Percentiles rank a stretch among this genome's conserved stretches.
These are phyloP conservation scores for Trachelipus rathkii DNA, from an alignment of 1,140 invertebrate genomes.

Conservation along the genomic window DNA sequence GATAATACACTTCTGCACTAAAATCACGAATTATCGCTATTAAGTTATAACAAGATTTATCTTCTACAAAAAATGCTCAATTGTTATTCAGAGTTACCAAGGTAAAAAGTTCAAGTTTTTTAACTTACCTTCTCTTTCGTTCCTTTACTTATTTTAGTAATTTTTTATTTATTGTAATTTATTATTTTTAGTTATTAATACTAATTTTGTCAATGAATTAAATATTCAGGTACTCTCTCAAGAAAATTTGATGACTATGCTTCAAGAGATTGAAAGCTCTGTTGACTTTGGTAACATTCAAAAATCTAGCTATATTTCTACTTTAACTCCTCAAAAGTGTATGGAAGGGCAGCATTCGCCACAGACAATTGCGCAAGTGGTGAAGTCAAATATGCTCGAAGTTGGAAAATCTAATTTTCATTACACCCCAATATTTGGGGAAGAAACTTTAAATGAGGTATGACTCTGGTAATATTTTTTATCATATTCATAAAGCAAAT, in stretches of 20 bases:
- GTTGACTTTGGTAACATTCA: slow-evolving; percentile 49
- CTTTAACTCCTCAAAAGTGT: background rate
- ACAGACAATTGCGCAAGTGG: slow-evolving; percentile 56
- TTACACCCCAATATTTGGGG: slow-evolving; percentile 59
- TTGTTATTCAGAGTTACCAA: slow-evolving; percentile 86
- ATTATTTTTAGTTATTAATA: background rate
- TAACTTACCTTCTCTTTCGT: slow-evolving; percentile 4
- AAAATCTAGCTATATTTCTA: slow-evolving; percentile 25
- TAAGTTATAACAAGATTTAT: too few species aligned
- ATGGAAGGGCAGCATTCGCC: slow-evolving; percentile 40
- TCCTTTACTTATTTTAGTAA: slow-evolving; percentile 33
- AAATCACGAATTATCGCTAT: too few species aligned
- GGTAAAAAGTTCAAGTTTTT: slow-evolving; percentile 53
- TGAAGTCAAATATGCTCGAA: slow-evolving; percentile 59
- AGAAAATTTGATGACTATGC: slow-evolving; percentile 54
- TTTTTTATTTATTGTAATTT: background rate
- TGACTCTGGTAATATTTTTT: too few species aligned
- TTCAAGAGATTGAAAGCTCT: slow-evolving; percentile 54
- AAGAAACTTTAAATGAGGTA: slow-evolving; percentile 58
- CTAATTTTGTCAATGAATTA: background rate
- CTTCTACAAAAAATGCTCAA: slow-evolving; percentile 78
- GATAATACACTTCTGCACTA: too few species aligned
- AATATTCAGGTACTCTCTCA: slow-evolving; percentile 55
- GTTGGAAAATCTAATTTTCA: slow-evolving; percentile 59
- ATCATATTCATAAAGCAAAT: too few species aligned